Evolutionary conservation across 2,113 vertebrate species (phyloP).

Genomic region (Tupaia chinensis): DNA sequence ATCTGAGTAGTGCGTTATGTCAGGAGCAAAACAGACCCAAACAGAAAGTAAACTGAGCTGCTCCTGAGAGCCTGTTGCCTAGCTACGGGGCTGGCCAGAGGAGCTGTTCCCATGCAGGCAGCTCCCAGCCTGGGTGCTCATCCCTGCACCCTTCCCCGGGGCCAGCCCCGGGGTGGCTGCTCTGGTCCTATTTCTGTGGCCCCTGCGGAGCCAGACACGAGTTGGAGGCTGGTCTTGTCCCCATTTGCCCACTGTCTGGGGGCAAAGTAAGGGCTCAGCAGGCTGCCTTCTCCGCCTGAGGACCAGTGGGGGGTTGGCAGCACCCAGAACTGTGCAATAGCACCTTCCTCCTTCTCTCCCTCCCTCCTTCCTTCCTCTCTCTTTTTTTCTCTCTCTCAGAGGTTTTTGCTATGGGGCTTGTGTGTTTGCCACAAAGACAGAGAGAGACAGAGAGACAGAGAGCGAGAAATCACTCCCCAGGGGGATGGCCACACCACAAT

Average conservation of each 20-base stretch:
- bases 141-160: background rate
- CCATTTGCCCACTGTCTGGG: background rate
- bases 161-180: background rate
- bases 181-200: background rate
- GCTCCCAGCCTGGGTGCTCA: background rate
- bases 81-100: slow-evolving; percentile 43
- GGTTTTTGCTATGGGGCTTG: too few relatives aligned
- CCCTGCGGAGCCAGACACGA: background rate
- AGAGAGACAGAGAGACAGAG: too few relatives aligned
- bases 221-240: background rate
- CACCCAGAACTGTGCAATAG: background rate
- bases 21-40: slow-evolving; percentile 53
- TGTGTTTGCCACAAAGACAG: too few relatives aligned
- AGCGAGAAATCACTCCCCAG: too few relatives aligned
- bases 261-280: background rate
- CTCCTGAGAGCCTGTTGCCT: slow-evolving; percentile 66
- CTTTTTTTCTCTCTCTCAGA: too few relatives aligned
- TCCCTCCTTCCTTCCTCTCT: too few relatives aligned
- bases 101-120: background rate
- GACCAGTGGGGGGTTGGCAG: background rate
- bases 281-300: background rate
- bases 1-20: slow-evolving; percentile 13
- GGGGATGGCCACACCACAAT: too few relatives aligned
- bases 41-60: slow-evolving; percentile 49
- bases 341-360: background rate